phyloP scores from a whole-genome alignment of 37 sponge, comb jelly and placozoan species.

The Halichondria panicea region DNA sequence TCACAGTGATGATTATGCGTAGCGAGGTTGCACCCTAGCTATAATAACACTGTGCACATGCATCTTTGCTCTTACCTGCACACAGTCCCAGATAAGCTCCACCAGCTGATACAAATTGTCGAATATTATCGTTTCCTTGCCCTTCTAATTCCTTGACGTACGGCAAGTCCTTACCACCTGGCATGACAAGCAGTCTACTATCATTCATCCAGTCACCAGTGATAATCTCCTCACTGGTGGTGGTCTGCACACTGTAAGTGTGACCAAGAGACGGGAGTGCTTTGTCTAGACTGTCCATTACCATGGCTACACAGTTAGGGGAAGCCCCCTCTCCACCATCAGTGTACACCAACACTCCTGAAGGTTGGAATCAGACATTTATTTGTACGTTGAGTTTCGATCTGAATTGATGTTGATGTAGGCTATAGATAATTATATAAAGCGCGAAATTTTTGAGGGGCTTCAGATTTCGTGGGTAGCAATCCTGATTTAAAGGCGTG shows the following conservation, averaged over 20 bases:
- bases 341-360: slow-evolving; percentile 65
- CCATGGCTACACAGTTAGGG: slow-evolving; percentile 43
- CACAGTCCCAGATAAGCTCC: slow-evolving; percentile 89
- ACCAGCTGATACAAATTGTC: slow-evolving; percentile 66
- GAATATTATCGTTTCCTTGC: slow-evolving; percentile 60
- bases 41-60: too few relatives aligned
- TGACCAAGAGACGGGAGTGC: not conserved
- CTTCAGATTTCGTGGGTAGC: too few relatives aligned
- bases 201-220: slow-evolving; percentile 6
- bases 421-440: too few relatives aligned
- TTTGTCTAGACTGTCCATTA: slow-evolving; percentile 30
- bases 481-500: too few relatives aligned
- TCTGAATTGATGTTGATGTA: too few relatives aligned
- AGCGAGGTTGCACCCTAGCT: too few relatives aligned
- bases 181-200: slow-evolving; percentile 66
- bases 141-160: slow-evolving; percentile 71
- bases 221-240: slow-evolving; percentile 49
- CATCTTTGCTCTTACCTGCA: too few relatives aligned
- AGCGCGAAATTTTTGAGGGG: too few relatives aligned
- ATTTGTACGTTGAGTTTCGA: too few relatives aligned
- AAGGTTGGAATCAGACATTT: too few relatives aligned
- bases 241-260: slow-evolving; percentile 19
- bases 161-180: slow-evolving; percentile 87
- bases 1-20: too few relatives aligned
- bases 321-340: slow-evolving; percentile 68